These are phyloP conservation scores for Melinaea marsaeus DNA, from an alignment of 2,888 invertebrate genomes.

Conservation along the genomic window DNA sequence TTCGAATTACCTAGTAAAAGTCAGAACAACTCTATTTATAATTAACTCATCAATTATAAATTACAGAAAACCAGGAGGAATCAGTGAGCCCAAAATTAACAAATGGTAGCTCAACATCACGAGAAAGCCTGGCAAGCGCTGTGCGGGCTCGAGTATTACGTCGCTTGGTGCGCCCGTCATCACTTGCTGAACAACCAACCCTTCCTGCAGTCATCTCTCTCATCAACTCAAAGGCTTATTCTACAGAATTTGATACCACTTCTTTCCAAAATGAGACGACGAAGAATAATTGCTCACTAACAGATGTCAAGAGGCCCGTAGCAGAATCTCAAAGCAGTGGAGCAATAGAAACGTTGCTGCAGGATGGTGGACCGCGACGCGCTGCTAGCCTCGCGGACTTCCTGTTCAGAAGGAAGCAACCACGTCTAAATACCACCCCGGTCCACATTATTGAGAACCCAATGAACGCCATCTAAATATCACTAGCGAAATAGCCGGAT, in stretches of 20 bases:
- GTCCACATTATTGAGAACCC: conserved; percentile 64
- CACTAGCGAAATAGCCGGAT: neutral
- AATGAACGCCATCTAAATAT: conserved; percentile 46
- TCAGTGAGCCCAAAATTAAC: conserved; percentile 37
- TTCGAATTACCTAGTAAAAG: too few species aligned
- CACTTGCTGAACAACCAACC: conserved; percentile 50
- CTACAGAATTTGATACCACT: conserved; percentile 42
- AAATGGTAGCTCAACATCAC: conserved; percentile 40
- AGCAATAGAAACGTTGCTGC: conserved; percentile 43
- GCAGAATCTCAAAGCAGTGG: conserved; percentile 44
- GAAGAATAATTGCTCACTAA: conserved; percentile 40
- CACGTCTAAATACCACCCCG: conserved; percentile 18
- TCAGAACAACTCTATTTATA: neutral
- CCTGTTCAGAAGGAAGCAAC: conserved; percentile 34
- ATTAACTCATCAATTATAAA: neutral
- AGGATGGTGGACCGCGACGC: conserved; percentile 40
- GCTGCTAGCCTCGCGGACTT: conserved; percentile 47
- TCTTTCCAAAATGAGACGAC: conserved; percentile 29
- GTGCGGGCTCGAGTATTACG: conserved; percentile 54
- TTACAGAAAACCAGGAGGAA: conserved; percentile 45
- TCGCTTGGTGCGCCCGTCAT: conserved; percentile 56
- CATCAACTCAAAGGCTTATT: conserved; percentile 49
- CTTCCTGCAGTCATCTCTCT: conserved; percentile 47
- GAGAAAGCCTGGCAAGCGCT: conserved; percentile 53
- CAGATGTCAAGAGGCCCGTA: conserved; percentile 38